Evolutionary conservation across 2,113 vertebrate genomes (phyloP).

Genomic region (Antechinus flavipes): DNA sequence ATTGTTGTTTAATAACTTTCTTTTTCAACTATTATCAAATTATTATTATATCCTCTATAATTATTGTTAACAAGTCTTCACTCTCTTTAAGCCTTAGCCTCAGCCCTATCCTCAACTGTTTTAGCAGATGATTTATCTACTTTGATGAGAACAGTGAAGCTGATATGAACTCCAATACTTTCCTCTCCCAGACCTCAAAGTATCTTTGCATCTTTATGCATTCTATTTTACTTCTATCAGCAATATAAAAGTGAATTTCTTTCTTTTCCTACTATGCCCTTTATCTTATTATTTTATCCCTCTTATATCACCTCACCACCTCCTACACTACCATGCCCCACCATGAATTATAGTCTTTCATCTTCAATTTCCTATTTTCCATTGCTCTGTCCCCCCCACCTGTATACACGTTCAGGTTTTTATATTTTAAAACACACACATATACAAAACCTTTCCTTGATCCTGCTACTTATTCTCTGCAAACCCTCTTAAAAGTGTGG

Average conservation of each 20-base stretch:
- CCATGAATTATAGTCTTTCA: background rate
- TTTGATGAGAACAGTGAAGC: background rate
- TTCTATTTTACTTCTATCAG: background rate
- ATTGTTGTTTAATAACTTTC: background rate
- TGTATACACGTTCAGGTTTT: background rate
- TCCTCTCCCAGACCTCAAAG: background rate
- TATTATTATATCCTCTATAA: background rate
- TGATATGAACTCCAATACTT: background rate
- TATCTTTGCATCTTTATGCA: background rate
- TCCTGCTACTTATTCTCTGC: background rate
- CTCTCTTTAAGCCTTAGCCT: background rate
- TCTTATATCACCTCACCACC: background rate
- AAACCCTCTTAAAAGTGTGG: background rate
- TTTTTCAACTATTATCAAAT: background rate
- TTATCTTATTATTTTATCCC: background rate
- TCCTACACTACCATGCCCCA: background rate
- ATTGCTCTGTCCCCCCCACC: background rate
- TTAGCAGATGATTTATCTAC: background rate
- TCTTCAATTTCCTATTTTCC: background rate
- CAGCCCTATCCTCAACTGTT: background rate
- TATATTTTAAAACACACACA: background rate
- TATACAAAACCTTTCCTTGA: background rate
- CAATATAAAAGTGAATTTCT: background rate
- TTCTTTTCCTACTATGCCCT: background rate
- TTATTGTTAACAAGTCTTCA: background rate